Conservation (phyloP, 2,888 invertebrate genomes). For the Deroplatys truncata region DNA sequence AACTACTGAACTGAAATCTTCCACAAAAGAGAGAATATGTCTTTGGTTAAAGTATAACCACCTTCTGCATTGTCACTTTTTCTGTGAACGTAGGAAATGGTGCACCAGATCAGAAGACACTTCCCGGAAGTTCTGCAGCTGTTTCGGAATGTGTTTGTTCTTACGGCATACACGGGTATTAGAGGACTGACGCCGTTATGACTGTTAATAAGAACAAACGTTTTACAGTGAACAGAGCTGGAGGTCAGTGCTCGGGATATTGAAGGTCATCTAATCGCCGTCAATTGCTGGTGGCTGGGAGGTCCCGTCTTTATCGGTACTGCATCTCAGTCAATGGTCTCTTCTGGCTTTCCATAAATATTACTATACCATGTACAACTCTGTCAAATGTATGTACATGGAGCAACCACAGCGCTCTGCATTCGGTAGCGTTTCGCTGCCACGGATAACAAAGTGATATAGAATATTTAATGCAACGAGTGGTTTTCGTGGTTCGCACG, state of each 20-base stretch:
- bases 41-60: too few relatives aligned
- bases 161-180: not conserved
- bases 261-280: not conserved
- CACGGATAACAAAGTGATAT: too few relatives aligned
- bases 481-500: too few relatives aligned
- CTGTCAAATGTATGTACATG: not conserved
- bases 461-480: too few relatives aligned
- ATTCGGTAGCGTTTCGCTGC: too few relatives aligned
- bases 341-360: not conserved
- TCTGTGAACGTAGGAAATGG: too few relatives aligned
- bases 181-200: not conserved
- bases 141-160: not conserved
- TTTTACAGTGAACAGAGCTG: not conserved
- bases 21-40: too few relatives aligned
- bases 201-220: not conserved
- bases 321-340: not conserved
- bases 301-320: not conserved
- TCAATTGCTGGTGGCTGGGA: not conserved
- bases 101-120: too few relatives aligned
- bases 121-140: not conserved
- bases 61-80: too few relatives aligned
- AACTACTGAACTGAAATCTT: too few relatives aligned
- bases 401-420: too few relatives aligned
- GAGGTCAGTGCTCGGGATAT: not conserved
- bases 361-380: not conserved